Conservation (phyloP, 2,113 vertebrate species). For the Notechis scutatus region DNA sequence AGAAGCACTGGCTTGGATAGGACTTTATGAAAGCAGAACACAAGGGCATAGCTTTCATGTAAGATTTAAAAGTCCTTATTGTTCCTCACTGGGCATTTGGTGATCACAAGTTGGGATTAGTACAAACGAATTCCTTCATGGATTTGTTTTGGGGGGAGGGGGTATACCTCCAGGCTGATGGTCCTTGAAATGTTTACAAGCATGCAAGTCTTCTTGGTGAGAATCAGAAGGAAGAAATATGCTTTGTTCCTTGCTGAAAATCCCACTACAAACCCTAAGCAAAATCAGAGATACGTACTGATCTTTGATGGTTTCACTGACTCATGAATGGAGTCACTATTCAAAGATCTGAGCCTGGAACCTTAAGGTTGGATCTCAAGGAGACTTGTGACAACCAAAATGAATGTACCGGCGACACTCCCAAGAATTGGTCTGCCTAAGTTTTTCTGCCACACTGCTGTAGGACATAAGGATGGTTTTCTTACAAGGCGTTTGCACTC, state of each 20-base stretch:
- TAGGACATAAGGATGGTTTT: not conserved
- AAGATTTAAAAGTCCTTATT: not conserved
- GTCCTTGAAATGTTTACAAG: no score
- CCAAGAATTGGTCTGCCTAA: no score
- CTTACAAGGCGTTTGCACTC: not conserved
- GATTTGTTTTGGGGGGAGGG: no score
- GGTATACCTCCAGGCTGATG: not conserved
- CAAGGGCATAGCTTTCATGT: fast-evolving
- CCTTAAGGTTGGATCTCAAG: not conserved
- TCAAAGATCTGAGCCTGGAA: not conserved
- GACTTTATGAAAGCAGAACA: fast-evolving
- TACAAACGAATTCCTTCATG: fast-evolving
- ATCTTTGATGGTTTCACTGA: not conserved
- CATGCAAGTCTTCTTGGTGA: not conserved
- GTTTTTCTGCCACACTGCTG: not conserved
- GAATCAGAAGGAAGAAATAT: not conserved
- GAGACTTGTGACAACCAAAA: not conserved
- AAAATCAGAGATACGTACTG: not conserved
- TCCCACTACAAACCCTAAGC: not conserved
- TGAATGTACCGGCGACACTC: not conserved
- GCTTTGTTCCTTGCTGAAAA: not conserved
- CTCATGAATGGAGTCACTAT: not conserved
- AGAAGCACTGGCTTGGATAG: not conserved
- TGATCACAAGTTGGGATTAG: not conserved
- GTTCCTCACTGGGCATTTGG: not conserved